Percentiles rank a stretch among this genome's conserved stretches.
Conservation (phyloP, 2,113 vertebrate species). For the Suricata suricatta region DNA sequence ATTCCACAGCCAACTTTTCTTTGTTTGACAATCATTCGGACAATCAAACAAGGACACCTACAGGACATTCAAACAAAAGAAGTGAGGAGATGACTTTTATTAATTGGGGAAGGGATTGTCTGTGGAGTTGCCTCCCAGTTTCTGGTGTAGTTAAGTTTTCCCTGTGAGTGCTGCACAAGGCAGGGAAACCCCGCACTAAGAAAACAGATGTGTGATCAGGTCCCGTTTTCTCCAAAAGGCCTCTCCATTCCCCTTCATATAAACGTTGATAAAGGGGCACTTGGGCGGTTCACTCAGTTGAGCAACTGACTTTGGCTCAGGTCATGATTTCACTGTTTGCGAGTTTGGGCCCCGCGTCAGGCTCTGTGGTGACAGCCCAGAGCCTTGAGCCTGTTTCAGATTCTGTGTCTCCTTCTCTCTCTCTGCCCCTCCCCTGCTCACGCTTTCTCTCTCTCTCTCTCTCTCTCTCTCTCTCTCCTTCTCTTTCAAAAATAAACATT, state of each 20-base stretch:
- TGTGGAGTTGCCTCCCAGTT: not conserved
- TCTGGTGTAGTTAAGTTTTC: not conserved
- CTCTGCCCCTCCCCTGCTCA: too few species aligned
- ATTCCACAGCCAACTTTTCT: not conserved
- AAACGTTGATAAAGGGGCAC: too few species aligned
- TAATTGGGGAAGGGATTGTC: not conserved
- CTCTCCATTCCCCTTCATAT: not conserved
- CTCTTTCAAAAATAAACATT: too few species aligned
- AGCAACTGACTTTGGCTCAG: too few species aligned
- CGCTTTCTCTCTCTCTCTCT: too few species aligned
- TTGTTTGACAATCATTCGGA: slow-evolving; percentile 44
- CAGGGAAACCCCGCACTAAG: not conserved
- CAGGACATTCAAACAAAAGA: not conserved
- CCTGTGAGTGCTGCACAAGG: not conserved
- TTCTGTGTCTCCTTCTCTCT: too few species aligned
- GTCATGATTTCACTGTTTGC: too few species aligned
- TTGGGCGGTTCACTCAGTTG: too few species aligned
- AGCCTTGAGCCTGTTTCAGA: too few species aligned
- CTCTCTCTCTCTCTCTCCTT: too few species aligned
- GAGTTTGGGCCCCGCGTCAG: too few species aligned
- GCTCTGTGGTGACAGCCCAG: too few species aligned
- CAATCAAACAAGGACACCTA: not conserved
- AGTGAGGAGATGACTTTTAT: not conserved
- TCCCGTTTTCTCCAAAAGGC: not conserved
- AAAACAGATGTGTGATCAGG: not conserved